Conservation (phyloP, 2,888 invertebrate genomes). For the Theretra japonica region DNA sequence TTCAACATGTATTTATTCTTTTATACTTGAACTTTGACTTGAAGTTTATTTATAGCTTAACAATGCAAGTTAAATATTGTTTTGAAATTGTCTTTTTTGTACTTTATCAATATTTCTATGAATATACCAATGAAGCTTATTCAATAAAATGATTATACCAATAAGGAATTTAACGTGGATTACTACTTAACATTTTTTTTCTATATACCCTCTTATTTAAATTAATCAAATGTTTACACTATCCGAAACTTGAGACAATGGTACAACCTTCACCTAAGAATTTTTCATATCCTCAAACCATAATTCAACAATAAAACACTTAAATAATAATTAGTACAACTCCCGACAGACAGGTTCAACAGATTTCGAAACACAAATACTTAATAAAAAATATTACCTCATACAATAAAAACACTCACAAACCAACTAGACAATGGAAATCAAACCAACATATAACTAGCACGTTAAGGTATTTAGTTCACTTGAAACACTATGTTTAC, state of each 20-base stretch:
- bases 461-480: slow-evolving; percentile 26
- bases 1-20: background rate
- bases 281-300: too few relatives aligned
- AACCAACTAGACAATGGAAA: background rate
- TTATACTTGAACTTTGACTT: slow-evolving; percentile 20
- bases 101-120: too few relatives aligned
- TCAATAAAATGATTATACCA: too few relatives aligned
- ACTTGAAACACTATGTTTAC: slow-evolving; percentile 31
- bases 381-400: background rate
- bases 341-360: background rate
- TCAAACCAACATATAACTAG: slow-evolving; percentile 5
- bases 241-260: too few relatives aligned
- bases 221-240: too few relatives aligned
- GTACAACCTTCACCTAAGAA: too few relatives aligned
- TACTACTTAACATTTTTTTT: too few relatives aligned
- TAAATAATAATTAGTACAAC: background rate
- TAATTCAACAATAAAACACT: background rate
- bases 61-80: background rate
- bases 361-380: background rate
- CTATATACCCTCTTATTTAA: too few relatives aligned
- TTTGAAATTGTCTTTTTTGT: background rate
- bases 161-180: too few relatives aligned
- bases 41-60: background rate
- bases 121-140: too few relatives aligned
- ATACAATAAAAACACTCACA: background rate